Evolutionary conservation across 2,888 invertebrate genomes (phyloP).

Genomic region (Parascotia fuliginaria): DNA sequence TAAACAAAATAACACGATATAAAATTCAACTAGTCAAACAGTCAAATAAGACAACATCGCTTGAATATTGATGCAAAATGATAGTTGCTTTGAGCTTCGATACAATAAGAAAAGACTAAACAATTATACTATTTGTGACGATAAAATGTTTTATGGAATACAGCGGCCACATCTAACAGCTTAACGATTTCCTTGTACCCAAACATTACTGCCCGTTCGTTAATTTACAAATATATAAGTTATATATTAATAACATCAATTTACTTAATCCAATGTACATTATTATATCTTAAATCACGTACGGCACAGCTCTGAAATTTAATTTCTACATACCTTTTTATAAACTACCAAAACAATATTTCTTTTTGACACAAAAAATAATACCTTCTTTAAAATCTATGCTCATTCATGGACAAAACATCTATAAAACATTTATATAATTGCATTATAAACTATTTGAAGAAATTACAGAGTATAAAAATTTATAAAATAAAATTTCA

Average conservation of each 20-base stretch:
- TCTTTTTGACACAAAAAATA: conserved; percentile 37
- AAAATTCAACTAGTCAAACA: too few species aligned
- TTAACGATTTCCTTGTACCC: conserved; percentile 18
- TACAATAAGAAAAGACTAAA: conserved; percentile 15
- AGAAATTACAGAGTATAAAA: conserved; percentile 33
- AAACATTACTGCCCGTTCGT: conserved; percentile 16
- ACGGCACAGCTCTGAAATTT: conserved; percentile 51
- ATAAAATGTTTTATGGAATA: conserved; percentile 18
- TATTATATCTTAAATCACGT: conserved; percentile 41
- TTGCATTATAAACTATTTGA: conserved; percentile 36
- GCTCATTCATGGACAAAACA: conserved; percentile 20
- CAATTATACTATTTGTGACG: conserved; percentile 37
- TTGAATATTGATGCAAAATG: conserved; percentile 1
- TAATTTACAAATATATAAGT: conserved; percentile 31
- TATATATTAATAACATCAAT: conserved; percentile 29
- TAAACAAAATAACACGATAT: too few species aligned
- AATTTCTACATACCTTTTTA: conserved; percentile 35
- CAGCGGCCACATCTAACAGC: conserved; percentile 11
- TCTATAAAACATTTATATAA: conserved; percentile 27
- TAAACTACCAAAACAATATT: conserved; percentile 24
- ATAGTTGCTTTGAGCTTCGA: conserved; percentile 31
- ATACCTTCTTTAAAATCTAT: conserved; percentile 20
- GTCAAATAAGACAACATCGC: too few species aligned
- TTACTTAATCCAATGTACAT: conserved; percentile 39
- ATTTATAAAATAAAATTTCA: conserved; percentile 40